Percentiles rank a stretch among this genome's conserved stretches.
Evolutionary conservation across 2,888 invertebrate species (phyloP).

Genomic region (Dioctria linearis): DNA sequence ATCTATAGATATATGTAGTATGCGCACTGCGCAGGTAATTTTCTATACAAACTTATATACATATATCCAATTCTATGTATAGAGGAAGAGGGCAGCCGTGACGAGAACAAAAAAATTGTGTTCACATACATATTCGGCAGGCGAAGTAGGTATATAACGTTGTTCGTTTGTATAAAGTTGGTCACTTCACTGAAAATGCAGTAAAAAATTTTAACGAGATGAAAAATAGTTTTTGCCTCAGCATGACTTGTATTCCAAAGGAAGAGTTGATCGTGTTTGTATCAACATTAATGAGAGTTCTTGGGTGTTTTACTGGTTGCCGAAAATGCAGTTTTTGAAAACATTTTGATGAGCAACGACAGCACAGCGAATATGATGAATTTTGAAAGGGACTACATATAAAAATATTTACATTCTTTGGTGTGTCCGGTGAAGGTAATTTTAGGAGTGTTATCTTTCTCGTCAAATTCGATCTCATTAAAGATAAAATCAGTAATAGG

Average conservation of each 20-base stretch:
- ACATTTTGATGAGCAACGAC: background rate
- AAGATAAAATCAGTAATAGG: conserved; percentile 1
- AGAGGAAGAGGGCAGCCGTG: background rate
- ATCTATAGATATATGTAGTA: background rate
- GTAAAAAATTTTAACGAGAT: conserved; percentile 54
- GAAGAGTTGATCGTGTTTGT: background rate
- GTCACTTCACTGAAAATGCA: conserved; percentile 39
- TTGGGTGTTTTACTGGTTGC: conserved; percentile 31
- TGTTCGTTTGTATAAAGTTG: conserved; percentile 20
- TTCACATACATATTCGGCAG: background rate
- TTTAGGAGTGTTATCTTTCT: background rate
- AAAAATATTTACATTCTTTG: background rate
- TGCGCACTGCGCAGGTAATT: no score
- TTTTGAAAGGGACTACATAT: conserved; percentile 11
- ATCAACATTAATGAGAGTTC: conserved; percentile 43
- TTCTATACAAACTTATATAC: background rate
- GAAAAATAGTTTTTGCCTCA: conserved; percentile 53
- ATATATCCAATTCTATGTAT: background rate
- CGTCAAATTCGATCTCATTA: conserved; percentile 10
- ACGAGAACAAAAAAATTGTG: conserved; percentile 25
- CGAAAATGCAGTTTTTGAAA: conserved; percentile 26
- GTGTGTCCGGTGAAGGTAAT: background rate
- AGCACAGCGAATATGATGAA: conserved; percentile 14
- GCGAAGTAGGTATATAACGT: background rate
- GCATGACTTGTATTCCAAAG: background rate